These are phyloP conservation scores for Lophotriccus pileatus DNA, from an alignment of 2,797 vertebrate species.

Conservation along the genomic window DNA sequence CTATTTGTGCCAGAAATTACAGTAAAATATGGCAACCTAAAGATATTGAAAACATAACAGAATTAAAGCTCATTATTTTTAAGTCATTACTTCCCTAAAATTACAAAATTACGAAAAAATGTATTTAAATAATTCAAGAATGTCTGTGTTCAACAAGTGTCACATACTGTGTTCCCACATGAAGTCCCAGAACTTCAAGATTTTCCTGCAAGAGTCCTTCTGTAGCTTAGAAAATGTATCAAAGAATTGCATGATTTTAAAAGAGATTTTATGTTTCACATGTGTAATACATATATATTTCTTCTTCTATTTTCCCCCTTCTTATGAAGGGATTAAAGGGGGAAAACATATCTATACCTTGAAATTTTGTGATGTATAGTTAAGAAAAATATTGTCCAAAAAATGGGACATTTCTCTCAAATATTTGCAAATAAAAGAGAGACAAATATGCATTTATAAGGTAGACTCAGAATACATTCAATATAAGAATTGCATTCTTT, in stretches of 20 bases:
- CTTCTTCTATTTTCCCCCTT: background rate
- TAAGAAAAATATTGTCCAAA: background rate
- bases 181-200: background rate
- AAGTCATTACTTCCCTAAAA: background rate
- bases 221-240: background rate
- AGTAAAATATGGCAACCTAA: background rate
- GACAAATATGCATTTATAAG: background rate
- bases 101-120: background rate
- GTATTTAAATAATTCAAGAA: background rate
- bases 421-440: background rate
- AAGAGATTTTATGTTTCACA: background rate
- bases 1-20: background rate
- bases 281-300: too few species aligned
- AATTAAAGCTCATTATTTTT: background rate
- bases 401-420: background rate
- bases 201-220: background rate
- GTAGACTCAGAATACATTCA: background rate
- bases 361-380: background rate
- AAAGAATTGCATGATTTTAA: background rate
- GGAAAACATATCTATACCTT: background rate
- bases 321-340: background rate
- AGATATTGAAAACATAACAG: background rate
- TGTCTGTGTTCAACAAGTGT: background rate
- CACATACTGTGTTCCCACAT: background rate
- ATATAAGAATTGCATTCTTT: background rate